Evolutionary conservation across 2,888 invertebrate genomes (phyloP), one percentile per base, ranked within the genome.

Genomic region (Leptopilina syphax): DNA sequence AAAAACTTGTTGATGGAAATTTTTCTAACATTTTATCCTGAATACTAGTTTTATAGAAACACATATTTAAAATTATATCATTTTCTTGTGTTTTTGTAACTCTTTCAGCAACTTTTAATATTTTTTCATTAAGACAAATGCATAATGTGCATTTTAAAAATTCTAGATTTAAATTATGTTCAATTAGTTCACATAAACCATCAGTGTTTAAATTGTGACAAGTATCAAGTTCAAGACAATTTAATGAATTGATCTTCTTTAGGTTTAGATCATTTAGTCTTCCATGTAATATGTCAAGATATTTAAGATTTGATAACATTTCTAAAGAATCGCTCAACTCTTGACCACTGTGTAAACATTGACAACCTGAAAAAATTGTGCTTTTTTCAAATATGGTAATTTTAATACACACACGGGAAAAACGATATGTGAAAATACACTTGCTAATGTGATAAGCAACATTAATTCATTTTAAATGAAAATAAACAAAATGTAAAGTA

Each of bases 31-130:
- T 73, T 57, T 27, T n/a, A 27, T n/a, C n/a, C 34, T 2, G 34
- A 13, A 73, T 57, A 54, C 24, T 57, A 73, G 57, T 73, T n/a
- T 57, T 73, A n/a, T 9, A 57, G 34, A 54, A 57, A 57, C 73
- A 57, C 9, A 73, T 27, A 34, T 73, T 24, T n/a, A 73, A 57
- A n/a, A 34, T n/a, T 10, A 34, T 8, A 18, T 54, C 34, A n/a
- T 57, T 73, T n/a, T 10, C 1, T 0, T 57, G 57, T n/a, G 34
- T 34, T 57, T 73, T 57, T 73, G 57, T 57, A 57, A 34, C 9
- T 13, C 18, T 9, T 2, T 27, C 57, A 3, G 73, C 57, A 9
- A n/a, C 34, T 12, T 27, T 9, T 2, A 73, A 57, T n/a, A 73
- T 57, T 41, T 73, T 34, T 41, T 54, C 54, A 10, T 34, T 34